These are phyloP conservation scores for Nematolebias whitei DNA, from an alignment of 2,113 vertebrate genomes.

Conservation along the genomic window DNA sequence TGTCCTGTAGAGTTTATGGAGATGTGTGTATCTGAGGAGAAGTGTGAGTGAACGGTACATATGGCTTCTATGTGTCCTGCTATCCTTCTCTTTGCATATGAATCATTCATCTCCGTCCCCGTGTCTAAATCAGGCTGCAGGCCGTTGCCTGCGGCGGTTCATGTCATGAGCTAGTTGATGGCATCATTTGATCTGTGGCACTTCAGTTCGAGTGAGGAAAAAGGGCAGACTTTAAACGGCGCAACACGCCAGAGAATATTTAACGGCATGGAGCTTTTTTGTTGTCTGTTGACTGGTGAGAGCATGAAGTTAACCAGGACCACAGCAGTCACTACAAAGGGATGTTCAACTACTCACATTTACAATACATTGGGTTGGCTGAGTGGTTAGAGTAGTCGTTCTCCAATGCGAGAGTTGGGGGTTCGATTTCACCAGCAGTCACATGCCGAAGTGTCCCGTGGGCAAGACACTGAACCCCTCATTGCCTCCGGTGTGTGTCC, in stretches of 20 bases:
- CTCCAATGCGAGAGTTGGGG: no score
- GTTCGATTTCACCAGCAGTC: no score
- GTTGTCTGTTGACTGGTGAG: conserved; percentile 14
- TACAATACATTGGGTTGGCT: no score
- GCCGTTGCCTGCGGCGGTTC: conserved; percentile 64
- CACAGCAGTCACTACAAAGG: conserved; percentile 14
- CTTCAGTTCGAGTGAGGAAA: conserved; percentile 43
- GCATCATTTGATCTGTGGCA: conserved; percentile 72
- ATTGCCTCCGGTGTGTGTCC: no score
- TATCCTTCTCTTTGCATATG: conserved; percentile 58
- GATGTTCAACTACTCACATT: conserved; percentile 7
- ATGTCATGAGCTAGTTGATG: conserved; percentile 76
- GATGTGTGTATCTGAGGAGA: conserved; percentile 41
- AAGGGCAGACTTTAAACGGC: conserved; percentile 49
- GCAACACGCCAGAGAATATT: conserved; percentile 41
- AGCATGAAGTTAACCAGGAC: conserved; percentile 12
- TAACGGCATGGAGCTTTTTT: conserved; percentile 15
- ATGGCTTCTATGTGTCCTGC: conserved; percentile 40
- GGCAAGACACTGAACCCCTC: no score
- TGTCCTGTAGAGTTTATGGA: conserved; percentile 37
- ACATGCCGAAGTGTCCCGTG: no score
- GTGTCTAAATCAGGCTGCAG: conserved; percentile 77
- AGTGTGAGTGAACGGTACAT: conserved; percentile 22
- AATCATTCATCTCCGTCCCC: conserved; percentile 80
- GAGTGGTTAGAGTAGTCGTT: no score